Percentiles rank a stretch among this genome's conserved stretches.
phyloP scores from a whole-genome alignment of 2,888 invertebrate genomes.

The Melinopterus prodromus region DNA sequence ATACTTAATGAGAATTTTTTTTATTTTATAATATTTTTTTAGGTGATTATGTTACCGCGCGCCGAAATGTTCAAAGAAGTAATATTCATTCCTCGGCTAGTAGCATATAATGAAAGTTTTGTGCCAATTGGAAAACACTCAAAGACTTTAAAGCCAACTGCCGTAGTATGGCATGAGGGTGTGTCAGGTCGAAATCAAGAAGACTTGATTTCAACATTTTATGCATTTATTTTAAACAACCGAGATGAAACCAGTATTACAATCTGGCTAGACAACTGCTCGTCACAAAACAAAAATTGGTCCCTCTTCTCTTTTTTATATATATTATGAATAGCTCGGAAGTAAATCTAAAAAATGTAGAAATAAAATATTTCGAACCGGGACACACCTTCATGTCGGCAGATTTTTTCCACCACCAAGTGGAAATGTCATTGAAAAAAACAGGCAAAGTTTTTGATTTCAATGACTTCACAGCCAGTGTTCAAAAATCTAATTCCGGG shows the following conservation, averaged over 20 bases:
- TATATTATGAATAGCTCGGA: constrained; percentile 36
- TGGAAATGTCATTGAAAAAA: constrained; percentile 40
- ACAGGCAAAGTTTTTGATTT: constrained; percentile 18
- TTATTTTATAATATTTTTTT: neutral
- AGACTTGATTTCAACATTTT: constrained; percentile 35
- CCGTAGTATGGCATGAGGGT: constrained; percentile 39
- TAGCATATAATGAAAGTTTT: constrained; percentile 33
- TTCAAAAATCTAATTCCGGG: neutral
- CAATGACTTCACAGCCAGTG: neutral
- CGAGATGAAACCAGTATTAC: constrained; percentile 36
- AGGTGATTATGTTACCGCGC: constrained; percentile 32
- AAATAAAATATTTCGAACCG: constrained; percentile 45
- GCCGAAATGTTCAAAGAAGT: constrained; percentile 31
- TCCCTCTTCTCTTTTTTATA: constrained; percentile 37
- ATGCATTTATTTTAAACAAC: constrained; percentile 34
- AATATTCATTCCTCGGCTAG: constrained; percentile 29
- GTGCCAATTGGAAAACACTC: constrained; percentile 23
- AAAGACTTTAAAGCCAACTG: constrained; percentile 15
- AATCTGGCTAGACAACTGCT: constrained; percentile 42
- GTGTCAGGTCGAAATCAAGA: neutral
- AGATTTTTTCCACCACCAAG: constrained; percentile 51
- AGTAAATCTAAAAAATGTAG: constrained; percentile 28
- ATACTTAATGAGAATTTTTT: neutral
- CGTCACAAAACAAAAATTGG: constrained; percentile 41
- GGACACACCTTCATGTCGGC: constrained; percentile 52